Conservation (phyloP, 2,113 vertebrate genomes). For the Archilochus colubris region DNA sequence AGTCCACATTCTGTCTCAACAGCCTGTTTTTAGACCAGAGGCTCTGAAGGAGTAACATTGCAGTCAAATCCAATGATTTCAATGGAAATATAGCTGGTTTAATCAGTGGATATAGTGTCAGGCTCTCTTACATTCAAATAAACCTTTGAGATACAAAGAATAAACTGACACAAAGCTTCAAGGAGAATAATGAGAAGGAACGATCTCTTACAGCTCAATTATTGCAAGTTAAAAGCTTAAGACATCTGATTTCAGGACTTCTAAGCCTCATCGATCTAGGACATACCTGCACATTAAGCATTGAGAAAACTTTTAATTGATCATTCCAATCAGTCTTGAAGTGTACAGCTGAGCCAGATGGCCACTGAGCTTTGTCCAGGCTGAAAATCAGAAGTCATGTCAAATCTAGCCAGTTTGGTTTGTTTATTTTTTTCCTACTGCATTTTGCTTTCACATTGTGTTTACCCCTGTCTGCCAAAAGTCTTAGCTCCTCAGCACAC, state of each 20-base stretch:
- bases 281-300: not conserved
- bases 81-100: not conserved
- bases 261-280: constrained; percentile 22
- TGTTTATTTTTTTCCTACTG: not conserved
- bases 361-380: not conserved
- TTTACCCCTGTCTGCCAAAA: not conserved
- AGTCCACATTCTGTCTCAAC: not conserved
- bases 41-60: not conserved
- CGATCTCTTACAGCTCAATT: not conserved
- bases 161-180: not conserved
- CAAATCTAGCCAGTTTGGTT: not conserved
- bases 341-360: not conserved
- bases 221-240: not conserved
- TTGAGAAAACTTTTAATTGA: constrained; percentile 26
- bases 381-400: not conserved
- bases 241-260: not conserved
- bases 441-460: not conserved
- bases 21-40: not conserved
- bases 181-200: not conserved
- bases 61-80: not conserved
- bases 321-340: not conserved
- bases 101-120: not conserved
- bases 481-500: not conserved
- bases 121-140: not conserved
- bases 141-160: not conserved